Percentiles rank a stretch among this genome's conserved stretches.
Evolutionary conservation across 37 sponge, comb jelly and placozoan species (phyloP).

Genomic region (Chondrosia reniformis): DNA sequence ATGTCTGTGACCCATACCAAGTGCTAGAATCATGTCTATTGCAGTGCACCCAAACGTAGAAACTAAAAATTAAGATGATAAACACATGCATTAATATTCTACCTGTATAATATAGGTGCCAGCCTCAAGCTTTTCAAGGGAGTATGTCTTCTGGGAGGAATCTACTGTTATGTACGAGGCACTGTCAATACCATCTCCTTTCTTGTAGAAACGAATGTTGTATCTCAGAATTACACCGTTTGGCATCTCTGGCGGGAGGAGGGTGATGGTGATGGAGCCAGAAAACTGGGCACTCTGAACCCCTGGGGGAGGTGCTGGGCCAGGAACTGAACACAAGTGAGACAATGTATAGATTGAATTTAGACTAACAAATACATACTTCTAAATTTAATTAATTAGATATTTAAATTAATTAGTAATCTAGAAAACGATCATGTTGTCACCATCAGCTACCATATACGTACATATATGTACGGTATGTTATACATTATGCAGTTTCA

Average conservation of each 20-base stretch:
- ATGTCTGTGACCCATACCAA: no score
- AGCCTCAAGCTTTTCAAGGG: background rate
- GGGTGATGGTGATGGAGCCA: background rate
- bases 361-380: no score
- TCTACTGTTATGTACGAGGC: background rate
- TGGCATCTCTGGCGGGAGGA: background rate
- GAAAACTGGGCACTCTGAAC: background rate
- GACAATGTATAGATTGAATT: no score
- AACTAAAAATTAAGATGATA: no score
- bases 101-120: background rate
- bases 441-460: no score
- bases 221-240: background rate
- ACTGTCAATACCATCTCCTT: background rate
- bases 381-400: no score
- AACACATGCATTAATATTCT: no score
- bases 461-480: background rate
- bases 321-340: slow-evolving; percentile 11
- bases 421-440: no score
- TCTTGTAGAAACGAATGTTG: slow-evolving; percentile 7
- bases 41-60: no score
- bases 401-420: no score
- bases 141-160: background rate
- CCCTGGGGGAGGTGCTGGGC: background rate
- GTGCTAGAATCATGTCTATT: no score
- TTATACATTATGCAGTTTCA: background rate